Percentiles rank a stretch among this genome's conserved stretches.
These are phyloP conservation scores for Pheosia tremula DNA, from an alignment of 2,888 invertebrate species.

Conservation along the genomic window DNA sequence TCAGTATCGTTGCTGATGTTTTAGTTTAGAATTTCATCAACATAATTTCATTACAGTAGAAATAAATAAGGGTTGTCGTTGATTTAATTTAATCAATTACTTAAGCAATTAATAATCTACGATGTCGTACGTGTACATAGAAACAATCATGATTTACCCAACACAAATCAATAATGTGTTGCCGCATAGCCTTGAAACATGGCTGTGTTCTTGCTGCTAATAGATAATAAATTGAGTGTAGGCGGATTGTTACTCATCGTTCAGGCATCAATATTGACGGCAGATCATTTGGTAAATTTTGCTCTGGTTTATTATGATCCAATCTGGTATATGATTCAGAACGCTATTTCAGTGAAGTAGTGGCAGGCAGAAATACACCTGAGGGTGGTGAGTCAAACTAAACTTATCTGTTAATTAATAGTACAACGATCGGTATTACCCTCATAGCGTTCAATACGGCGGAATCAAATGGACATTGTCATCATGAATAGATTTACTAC, in stretches of 20 bases:
- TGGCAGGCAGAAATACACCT: conserved; percentile 30
- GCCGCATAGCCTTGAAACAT: conserved; percentile 4
- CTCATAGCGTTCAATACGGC: not conserved
- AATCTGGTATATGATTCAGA: conserved; percentile 47
- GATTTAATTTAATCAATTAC: too few species aligned
- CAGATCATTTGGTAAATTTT: conserved; percentile 27
- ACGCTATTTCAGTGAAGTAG: conserved; percentile 43
- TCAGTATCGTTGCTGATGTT: too few species aligned
- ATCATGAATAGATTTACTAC: too few species aligned
- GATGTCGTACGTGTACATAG: not conserved
- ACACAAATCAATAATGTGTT: conserved; percentile 3
- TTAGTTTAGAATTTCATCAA: too few species aligned
- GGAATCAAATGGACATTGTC: not conserved
- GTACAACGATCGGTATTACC: not conserved
- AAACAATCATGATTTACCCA: not conserved
- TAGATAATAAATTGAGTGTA: conserved; percentile 4
- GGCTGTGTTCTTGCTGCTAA: conserved; percentile 5
- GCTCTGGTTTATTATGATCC: conserved; percentile 38
- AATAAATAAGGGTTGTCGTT: too few species aligned
- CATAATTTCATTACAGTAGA: too few species aligned
- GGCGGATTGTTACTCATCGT: conserved; percentile 17
- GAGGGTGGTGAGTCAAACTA: conserved; percentile 25
- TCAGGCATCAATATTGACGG: conserved; percentile 30
- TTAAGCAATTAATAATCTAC: too few species aligned
- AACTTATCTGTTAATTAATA: not conserved